Base-by-base conservation (phyloP, 2,888 invertebrate species). In the Drosophila borborema region DNA sequence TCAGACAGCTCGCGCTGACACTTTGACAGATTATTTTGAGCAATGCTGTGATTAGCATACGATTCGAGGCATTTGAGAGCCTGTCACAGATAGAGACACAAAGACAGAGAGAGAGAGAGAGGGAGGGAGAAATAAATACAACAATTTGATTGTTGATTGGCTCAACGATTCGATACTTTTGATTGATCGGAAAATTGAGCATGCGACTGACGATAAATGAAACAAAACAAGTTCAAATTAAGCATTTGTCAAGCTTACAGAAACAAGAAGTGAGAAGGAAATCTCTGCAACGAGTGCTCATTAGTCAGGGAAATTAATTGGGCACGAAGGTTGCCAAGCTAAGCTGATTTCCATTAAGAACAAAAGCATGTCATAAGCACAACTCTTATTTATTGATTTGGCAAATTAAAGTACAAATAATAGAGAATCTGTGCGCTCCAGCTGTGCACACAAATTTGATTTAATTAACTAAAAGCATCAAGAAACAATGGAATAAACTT, bases 1-100 rank as follows among this genome's bases (percentile, higher is more conserved):
- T 46, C 73, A 74, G 86, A 80, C 84, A 86, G 72, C 76, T 77
- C 82, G 71, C 64, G 64, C 74, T 75, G 84, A 86, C 84, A 85
- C 74, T 72, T 87, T 82, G 85, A 85, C 85, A 87, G 85, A 84
- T 85, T 78, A 80, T 81, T 72, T 74, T 73, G 80, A 69, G 72
- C 68, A 62, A 66, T 18, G 20, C n/a, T 49, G 63, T 68, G 78
- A 75, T 78, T 78, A 74, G 64, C 74, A 67, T 71, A 62, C 64
- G 43, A 46, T 40, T 53, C 10, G 20, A 16, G 38, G 2, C 7
- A 38, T 51, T 46, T 20, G 23, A 65, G 56, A 64, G 64, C 54
- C 40, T 40, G 45, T 23, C 23, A 23, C 23, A 23, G 23, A 23
- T 23, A 23, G 53, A 12, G 38, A 34, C 14, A 38, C 53, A 62